Base-by-base conservation (phyloP, 2,113 vertebrate genomes). In the Catharus fuscescens region DNA sequence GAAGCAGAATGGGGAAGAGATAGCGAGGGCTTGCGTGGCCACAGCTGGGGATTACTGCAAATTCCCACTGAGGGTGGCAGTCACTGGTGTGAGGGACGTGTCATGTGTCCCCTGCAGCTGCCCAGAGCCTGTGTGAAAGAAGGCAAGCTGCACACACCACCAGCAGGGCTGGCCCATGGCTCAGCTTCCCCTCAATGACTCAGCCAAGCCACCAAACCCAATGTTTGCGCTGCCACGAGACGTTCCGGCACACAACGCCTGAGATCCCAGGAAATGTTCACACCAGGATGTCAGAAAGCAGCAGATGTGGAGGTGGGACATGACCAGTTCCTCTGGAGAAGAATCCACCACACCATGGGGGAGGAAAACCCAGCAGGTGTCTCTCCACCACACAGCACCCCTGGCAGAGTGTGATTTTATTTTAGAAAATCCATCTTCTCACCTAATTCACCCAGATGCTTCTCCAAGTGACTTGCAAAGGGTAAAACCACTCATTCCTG, bases 181-280 rank as follows among this genome's bases (percentile, higher is more conserved):
- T 85, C 1, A 0, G 74, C 61, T 92, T 59, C 76, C 66, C 14
- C 0, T 1, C 7, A 0, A 0, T 67, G 83, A 72, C 76, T 76
- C 90, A 44, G 59, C 31, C 20, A 20, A 87, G 73, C 44, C 88
- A 86, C 81, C 73, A 3, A 76, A 71, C 4, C 26, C 74, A 6
- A 15, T 0, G n/a, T 31, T 34, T 34, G 8, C 3, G 3, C 50
- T 66, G 83, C 57, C 3, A 5, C 2, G 2, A 59, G 66, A 45
- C 0, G 0, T 42, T 71, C 5, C 0, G 1, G 86, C 57, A 56
- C 24, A 3, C 32, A 17, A 0, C 8, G 3, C n/a, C 78, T 24
- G 18, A 24, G 56, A 81, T 62, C 77, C 89, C 17, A 25, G 67
- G 53, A 38, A 92, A 52, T 0, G 8, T 2, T 12, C 28, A 20